Percentiles rank a stretch among this genome's conserved stretches.
phyloP scores from a whole-genome alignment of 2,888 invertebrate genomes.

The Cephalotes varians region DNA sequence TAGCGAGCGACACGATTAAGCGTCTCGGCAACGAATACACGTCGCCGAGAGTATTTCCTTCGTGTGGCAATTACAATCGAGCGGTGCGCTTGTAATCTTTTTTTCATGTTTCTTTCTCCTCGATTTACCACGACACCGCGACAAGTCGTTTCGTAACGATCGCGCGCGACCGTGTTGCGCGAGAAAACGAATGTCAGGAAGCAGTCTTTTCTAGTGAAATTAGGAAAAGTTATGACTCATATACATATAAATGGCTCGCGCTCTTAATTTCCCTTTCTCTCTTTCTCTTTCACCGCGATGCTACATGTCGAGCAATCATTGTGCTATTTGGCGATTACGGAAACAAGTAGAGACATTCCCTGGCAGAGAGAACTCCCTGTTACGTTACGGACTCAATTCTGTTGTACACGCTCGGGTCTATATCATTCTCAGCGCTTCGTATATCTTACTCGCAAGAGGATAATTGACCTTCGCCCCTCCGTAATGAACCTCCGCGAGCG shows the following conservation, averaged over 20 bases:
- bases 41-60: conserved; percentile 10
- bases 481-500: conserved; percentile 58
- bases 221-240: conserved; percentile 21
- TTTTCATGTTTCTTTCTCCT: neutral
- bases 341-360: conserved; percentile 35
- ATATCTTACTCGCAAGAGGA: conserved; percentile 46
- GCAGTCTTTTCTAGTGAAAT: conserved; percentile 19
- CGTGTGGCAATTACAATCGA: conserved; percentile 17
- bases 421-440: conserved; percentile 42
- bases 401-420: conserved; percentile 23
- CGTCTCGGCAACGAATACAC: conserved; percentile 23
- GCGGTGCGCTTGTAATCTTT: conserved; percentile 27
- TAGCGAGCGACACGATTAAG: conserved; percentile 43
- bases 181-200: conserved; percentile 13
- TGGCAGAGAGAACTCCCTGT: conserved; percentile 4
- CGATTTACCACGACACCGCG: conserved; percentile 27
- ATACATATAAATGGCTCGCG: neutral
- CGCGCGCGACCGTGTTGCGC: conserved; percentile 6
- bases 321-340: conserved; percentile 27
- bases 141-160: conserved; percentile 27
- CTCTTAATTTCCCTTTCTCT: conserved; percentile 13
- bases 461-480: conserved; percentile 60
- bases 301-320: neutral
- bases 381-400: conserved; percentile 32
- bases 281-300: conserved; percentile 22